phyloP scores from a whole-genome alignment of 2,888 invertebrate genomes.

The Selenia dentaria region DNA sequence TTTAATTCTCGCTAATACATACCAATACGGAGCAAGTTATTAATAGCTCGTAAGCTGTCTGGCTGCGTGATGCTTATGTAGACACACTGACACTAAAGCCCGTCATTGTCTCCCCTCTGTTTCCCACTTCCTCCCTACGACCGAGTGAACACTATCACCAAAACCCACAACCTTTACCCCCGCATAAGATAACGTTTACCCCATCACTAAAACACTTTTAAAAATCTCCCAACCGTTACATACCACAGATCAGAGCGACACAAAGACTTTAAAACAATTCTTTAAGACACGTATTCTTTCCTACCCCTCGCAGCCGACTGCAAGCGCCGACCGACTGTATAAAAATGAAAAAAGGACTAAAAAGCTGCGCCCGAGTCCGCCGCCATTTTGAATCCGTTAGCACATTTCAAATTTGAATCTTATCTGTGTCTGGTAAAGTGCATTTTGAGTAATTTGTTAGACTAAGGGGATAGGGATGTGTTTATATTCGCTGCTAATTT shows the following conservation, averaged over 20 bases:
- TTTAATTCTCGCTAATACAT: background rate
- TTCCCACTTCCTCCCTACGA: conserved; percentile 36
- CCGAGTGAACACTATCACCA: conserved; percentile 22
- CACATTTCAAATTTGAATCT: conserved; percentile 42
- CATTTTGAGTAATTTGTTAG: conserved; percentile 23
- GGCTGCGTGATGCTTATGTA: background rate
- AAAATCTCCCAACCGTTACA: conserved; percentile 20
- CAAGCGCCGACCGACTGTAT: conserved; percentile 57
- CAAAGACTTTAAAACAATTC: conserved; percentile 25
- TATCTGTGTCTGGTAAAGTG: conserved; percentile 27
- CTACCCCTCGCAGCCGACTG: conserved; percentile 57
- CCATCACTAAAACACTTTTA: conserved; percentile 14
- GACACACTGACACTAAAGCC: conserved; percentile 2
- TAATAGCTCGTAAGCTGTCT: background rate
- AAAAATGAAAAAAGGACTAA: conserved; percentile 70
- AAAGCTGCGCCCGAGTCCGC: conserved; percentile 55
- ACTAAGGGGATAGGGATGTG: conserved; percentile 27
- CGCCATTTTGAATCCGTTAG: conserved; percentile 60
- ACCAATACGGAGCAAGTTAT: background rate
- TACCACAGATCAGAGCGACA: conserved; percentile 15
- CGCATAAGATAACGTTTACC: conserved; percentile 14
- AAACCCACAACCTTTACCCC: background rate
- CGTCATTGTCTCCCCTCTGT: conserved; percentile 6
- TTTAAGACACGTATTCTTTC: conserved; percentile 38
- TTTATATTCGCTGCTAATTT: conserved; percentile 30